These are phyloP conservation scores for Megalops atlanticus DNA, from an alignment of 2,113 vertebrate genomes.

Conservation along the genomic window DNA sequence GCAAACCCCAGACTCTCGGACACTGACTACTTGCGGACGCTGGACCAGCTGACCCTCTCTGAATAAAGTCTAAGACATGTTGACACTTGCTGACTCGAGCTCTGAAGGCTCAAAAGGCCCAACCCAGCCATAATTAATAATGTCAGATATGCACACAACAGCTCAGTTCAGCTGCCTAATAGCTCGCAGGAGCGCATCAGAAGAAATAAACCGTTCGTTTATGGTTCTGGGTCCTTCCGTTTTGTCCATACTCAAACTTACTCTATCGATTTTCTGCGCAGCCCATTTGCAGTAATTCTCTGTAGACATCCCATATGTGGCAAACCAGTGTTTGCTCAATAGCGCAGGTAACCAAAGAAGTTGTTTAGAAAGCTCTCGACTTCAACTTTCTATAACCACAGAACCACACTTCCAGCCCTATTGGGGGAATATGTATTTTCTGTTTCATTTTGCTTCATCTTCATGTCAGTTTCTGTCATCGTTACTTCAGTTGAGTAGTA, in stretches of 20 bases:
- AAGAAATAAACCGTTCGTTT: neutral
- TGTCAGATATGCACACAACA: neutral
- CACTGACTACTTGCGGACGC: neutral
- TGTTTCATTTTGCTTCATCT: neutral
- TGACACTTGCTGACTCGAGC: no score
- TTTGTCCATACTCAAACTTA: neutral
- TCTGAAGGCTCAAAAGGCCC: neutral
- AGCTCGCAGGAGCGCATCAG: neutral
- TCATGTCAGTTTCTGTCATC: neutral
- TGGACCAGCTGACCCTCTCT: no score
- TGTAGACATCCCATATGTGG: neutral
- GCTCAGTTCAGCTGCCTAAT: neutral
- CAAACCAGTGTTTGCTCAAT: neutral
- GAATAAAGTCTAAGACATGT: no score
- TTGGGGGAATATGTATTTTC: neutral
- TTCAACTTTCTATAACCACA: conserved; percentile 9
- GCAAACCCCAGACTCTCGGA: neutral
- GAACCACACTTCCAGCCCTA: neutral
- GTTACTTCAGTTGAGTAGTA: no score
- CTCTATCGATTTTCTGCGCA: neutral
- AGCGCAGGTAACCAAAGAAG: neutral
- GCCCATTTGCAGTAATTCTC: neutral
- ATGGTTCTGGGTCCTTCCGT: neutral
- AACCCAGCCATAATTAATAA: neutral
- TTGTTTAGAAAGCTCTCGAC: neutral